A percentile compares a stretch with the other conserved stretches of the same genome.
phyloP scores from a whole-genome alignment of 1,140 invertebrate genomes.

The Aphelenchoides fujianensis region DNA sequence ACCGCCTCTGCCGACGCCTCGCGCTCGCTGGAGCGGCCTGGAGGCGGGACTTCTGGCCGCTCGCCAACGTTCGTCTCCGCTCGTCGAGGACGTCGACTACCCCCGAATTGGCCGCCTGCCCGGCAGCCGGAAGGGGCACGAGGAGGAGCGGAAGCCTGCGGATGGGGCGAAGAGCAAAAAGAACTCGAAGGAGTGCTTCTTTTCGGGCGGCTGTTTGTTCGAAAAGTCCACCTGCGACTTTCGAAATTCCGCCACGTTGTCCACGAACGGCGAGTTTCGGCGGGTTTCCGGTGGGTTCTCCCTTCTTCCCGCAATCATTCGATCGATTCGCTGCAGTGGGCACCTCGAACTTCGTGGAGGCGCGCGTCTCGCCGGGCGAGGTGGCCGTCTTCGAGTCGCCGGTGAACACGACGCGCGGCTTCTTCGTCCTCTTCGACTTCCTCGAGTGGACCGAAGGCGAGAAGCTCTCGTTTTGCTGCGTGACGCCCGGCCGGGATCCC shows the following conservation, averaged over 20 bases:
- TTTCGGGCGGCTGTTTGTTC: slow-evolving; percentile 46
- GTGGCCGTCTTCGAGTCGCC: slow-evolving; percentile 43
- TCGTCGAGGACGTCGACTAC: background rate
- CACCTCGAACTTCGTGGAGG: slow-evolving; percentile 38
- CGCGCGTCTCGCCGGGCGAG: slow-evolving; percentile 35
- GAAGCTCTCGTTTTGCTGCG: slow-evolving; percentile 44
- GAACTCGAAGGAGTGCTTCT: background rate
- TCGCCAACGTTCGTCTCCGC: background rate
- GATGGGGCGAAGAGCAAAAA: background rate
- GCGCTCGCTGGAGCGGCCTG: background rate
- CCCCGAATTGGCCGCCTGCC: background rate
- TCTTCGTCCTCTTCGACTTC: slow-evolving; percentile 43
- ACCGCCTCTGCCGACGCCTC: background rate
- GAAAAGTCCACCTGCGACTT: slow-evolving; percentile 44
- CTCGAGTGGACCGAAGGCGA: slow-evolving; percentile 47
- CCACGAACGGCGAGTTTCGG: slow-evolving; percentile 35
- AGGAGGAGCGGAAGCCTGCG: background rate
- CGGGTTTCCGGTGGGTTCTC: slow-evolving; percentile 17
- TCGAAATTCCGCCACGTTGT: slow-evolving; percentile 29
- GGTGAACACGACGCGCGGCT: slow-evolving; percentile 27
- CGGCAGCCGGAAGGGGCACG: background rate
- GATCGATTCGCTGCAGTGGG: slow-evolving; percentile 40
- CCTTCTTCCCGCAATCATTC: background rate
- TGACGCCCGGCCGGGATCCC: background rate
- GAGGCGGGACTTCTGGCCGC: background rate